Percentiles rank a stretch among this genome's conserved stretches.
phyloP scores from a whole-genome alignment of 2,888 invertebrate species.

The Teleiodes luculella region DNA sequence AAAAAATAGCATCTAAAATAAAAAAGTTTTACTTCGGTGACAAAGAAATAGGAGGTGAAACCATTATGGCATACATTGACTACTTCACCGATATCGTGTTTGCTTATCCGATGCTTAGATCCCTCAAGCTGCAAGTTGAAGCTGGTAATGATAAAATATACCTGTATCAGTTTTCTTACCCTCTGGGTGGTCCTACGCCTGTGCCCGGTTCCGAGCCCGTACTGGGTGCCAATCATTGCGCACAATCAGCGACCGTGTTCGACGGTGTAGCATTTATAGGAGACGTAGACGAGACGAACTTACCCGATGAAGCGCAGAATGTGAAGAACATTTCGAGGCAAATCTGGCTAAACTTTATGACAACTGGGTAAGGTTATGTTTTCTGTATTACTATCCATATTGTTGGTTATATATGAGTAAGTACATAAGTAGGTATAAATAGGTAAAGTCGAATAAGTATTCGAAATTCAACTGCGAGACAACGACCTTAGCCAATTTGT shows the following conservation, averaged over 20 bases:
- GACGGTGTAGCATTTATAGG: no score
- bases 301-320: no score
- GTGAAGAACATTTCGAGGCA: no score
- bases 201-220: slow-evolving; percentile 8
- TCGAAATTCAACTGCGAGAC: no score
- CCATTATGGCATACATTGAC: slow-evolving; percentile 32
- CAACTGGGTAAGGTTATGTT: no score
- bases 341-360: no score
- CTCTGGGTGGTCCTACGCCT: background rate
- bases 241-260: slow-evolving; percentile 12
- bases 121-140: slow-evolving; percentile 30
- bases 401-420: no score
- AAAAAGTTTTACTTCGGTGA: slow-evolving; percentile 42
- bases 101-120: slow-evolving; percentile 28
- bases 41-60: slow-evolving; percentile 27
- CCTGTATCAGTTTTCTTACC: slow-evolving; percentile 38
- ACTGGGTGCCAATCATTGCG: slow-evolving; percentile 10
- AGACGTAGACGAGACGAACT: no score
- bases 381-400: no score
- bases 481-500: no score
- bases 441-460: no score
- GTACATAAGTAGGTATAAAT: no score
- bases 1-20: slow-evolving; percentile 31
- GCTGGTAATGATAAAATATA: slow-evolving; percentile 36
- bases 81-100: slow-evolving; percentile 38